Percentiles rank a stretch among this genome's conserved stretches.
These are phyloP conservation scores for Cheilosia variabilis DNA, from an alignment of 2,888 invertebrate genomes.

Conservation along the genomic window DNA sequence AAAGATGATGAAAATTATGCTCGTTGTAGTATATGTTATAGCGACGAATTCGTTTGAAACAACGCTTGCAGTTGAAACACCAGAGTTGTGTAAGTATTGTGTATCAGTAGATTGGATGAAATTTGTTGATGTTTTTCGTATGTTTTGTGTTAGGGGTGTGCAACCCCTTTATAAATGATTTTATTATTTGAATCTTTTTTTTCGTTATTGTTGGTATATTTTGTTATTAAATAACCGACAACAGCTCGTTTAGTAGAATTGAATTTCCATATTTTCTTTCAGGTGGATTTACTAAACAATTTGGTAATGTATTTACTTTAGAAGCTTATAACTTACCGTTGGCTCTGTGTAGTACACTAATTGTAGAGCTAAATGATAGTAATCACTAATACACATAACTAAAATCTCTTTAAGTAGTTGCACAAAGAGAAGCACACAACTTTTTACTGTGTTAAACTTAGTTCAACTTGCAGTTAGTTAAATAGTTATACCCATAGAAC, in stretches of 20 bases:
- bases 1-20: conserved; percentile 54
- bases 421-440: too few species aligned
- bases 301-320: conserved; percentile 57
- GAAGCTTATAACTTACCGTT: too few species aligned
- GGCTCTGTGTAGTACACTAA: too few species aligned
- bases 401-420: too few species aligned
- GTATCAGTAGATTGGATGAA: conserved; percentile 31
- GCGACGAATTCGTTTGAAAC: conserved; percentile 58
- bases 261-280: conserved; percentile 53
- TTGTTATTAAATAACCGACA: conserved; percentile 4
- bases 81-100: conserved; percentile 68
- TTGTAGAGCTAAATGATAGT: too few species aligned
- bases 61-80: conserved; percentile 56
- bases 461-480: too few species aligned
- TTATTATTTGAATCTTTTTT: conserved; percentile 32
- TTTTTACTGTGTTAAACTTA: too few species aligned
- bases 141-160: conserved; percentile 22
- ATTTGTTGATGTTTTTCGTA: conserved; percentile 19
- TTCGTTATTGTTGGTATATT: not conserved
- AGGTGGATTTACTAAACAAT: conserved; percentile 71
- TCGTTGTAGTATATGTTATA: conserved; percentile 38
- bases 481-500: too few species aligned
- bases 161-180: conserved; percentile 48
- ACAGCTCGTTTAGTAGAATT: conserved; percentile 17
- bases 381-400: too few species aligned